Evolutionary conservation across 2,888 invertebrate genomes (phyloP).

Genomic region (Piscicola geometra): DNA sequence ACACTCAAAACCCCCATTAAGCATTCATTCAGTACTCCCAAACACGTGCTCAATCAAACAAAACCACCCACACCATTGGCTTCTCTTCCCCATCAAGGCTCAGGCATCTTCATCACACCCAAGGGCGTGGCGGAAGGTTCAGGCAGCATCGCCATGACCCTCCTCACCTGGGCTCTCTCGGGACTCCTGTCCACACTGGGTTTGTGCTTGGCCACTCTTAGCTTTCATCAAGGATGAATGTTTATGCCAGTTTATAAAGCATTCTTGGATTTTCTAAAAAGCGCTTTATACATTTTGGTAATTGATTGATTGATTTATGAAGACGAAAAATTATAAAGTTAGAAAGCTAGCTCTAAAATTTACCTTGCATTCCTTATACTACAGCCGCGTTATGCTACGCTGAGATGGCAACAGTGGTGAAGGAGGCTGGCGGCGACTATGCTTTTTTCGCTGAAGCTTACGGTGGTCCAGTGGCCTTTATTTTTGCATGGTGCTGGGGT

Average conservation of each 20-base stretch:
- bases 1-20: too few relatives aligned
- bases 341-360: background rate
- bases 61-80: too few relatives aligned
- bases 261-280: too few relatives aligned
- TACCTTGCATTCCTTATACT: too few relatives aligned
- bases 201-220: too few relatives aligned
- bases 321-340: background rate
- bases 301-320: too few relatives aligned
- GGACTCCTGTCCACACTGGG: conserved; percentile 83
- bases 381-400: conserved; percentile 55
- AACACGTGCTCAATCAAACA: too few relatives aligned
- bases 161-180: conserved; percentile 89
- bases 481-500: conserved; percentile 62
- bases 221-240: too few relatives aligned
- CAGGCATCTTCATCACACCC: conserved; percentile 97
- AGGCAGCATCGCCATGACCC: conserved; percentile 87
- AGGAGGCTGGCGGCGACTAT: conserved; percentile 74
- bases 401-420: conserved; percentile 72
- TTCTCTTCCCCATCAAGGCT: conserved; percentile 63
- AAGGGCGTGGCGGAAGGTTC: conserved; percentile 78
- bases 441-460: conserved; percentile 69
- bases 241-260: too few relatives aligned
- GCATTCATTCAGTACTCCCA: too few relatives aligned
- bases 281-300: too few relatives aligned
- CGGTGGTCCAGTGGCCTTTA: conserved; percentile 60